Percentiles rank a stretch among this genome's conserved stretches.
Evolutionary conservation across 2,797 vertebrate genomes (phyloP).

Genomic region (Tapirus indicus): DNA sequence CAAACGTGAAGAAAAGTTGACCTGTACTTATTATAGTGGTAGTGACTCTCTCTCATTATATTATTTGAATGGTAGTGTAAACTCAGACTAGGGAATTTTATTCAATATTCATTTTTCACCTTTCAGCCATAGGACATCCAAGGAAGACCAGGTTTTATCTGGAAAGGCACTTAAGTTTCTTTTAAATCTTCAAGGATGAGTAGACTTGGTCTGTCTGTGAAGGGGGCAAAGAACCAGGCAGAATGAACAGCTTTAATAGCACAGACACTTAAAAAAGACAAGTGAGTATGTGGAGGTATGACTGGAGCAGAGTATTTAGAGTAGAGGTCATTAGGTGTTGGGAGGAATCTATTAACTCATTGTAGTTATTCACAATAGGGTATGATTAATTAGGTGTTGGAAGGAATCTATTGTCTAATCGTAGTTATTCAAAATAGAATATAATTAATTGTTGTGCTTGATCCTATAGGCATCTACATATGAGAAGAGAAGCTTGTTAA

Average conservation of each 20-base stretch:
- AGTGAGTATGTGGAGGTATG: not conserved
- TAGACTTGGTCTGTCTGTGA: not conserved
- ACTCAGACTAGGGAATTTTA: not conserved
- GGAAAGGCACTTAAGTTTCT: not conserved
- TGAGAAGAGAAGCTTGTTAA: slow-evolving; percentile 26
- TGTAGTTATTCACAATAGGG: slow-evolving; percentile 48
- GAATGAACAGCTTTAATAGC: slow-evolving; percentile 28
- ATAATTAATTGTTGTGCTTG: slow-evolving; percentile 52
- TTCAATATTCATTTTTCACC: not conserved
- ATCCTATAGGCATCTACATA: not conserved
- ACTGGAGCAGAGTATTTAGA: not conserved
- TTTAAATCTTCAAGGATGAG: not conserved
- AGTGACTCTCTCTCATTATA: not conserved
- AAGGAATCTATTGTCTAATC: slow-evolving; percentile 65
- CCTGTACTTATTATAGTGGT: not conserved
- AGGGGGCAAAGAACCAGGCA: not conserved
- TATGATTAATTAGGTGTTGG: slow-evolving; percentile 58
- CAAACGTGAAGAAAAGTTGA: slow-evolving; percentile 12
- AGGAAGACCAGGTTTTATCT: not conserved
- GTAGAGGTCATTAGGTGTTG: slow-evolving; percentile 35
- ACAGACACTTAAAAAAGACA: not conserved
- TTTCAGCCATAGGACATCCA: not conserved
- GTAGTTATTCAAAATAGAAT: slow-evolving; percentile 38
- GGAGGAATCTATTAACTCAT: slow-evolving; percentile 62
- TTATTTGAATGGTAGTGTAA: not conserved